These are phyloP conservation scores for Menidia beryllina DNA, from an alignment of 2,113 vertebrate species.

Conservation along the genomic window DNA sequence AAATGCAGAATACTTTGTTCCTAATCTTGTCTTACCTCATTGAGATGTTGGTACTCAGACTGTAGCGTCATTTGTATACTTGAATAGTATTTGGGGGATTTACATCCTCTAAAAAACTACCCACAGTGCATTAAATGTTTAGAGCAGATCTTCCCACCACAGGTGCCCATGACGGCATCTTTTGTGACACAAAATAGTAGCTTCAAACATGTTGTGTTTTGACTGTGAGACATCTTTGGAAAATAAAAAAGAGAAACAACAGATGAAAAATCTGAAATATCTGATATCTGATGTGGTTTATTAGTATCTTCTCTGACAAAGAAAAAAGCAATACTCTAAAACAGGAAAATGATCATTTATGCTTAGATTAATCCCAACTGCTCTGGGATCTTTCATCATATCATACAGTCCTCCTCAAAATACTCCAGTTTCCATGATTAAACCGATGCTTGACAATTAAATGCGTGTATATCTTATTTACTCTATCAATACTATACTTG, in stretches of 20 bases:
- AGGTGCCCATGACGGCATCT: background rate
- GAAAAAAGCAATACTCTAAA: too few species aligned
- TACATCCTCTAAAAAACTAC: background rate
- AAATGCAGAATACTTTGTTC: slow-evolving; percentile 1
- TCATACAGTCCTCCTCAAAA: too few species aligned
- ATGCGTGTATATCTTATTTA: background rate
- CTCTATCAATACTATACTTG: background rate
- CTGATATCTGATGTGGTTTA: too few species aligned
- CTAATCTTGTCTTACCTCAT: background rate
- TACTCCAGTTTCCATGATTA: background rate
- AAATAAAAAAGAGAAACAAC: too few species aligned
- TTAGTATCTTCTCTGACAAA: too few species aligned
- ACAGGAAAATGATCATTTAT: too few species aligned
- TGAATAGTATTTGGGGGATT: background rate
- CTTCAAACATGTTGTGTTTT: background rate
- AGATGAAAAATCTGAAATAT: background rate
- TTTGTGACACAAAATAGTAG: slow-evolving; percentile 5
- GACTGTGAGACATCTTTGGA: background rate
- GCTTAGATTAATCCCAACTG: too few species aligned
- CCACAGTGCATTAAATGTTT: background rate
- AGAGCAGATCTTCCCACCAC: background rate
- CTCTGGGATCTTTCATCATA: too few species aligned
- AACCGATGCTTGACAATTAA: background rate
- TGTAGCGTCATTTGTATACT: background rate
- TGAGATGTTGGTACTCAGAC: background rate